Conservation (phyloP, 1,140 invertebrate genomes). For the Drosophila leontia region DNA sequence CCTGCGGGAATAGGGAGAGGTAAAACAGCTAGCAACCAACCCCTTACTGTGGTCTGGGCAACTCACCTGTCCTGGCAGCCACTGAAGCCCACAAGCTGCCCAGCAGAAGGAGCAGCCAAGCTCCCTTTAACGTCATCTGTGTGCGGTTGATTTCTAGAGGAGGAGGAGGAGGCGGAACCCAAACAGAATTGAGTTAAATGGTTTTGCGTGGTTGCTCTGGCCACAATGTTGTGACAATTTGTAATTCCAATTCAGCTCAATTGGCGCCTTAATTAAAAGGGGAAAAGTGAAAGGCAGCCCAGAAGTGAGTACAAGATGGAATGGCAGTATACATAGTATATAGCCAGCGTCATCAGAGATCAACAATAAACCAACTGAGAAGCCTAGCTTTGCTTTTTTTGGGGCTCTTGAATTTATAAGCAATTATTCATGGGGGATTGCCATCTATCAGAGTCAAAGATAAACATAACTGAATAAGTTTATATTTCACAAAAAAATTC, state of each 20-base stretch:
- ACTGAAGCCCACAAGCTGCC: slow-evolving; percentile 72
- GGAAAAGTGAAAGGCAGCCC: slow-evolving; percentile 64
- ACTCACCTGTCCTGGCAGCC: slow-evolving; percentile 67
- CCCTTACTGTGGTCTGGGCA: slow-evolving; percentile 33
- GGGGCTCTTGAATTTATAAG: neutral
- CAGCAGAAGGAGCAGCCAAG: slow-evolving; percentile 46
- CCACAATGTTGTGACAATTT: slow-evolving; percentile 32
- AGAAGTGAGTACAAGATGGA: slow-evolving; percentile 20
- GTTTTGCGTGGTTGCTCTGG: slow-evolving; percentile 44
- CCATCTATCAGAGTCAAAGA: neutral
- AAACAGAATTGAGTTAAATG: slow-evolving; percentile 48
- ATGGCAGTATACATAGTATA: neutral
- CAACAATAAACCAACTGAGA: neutral
- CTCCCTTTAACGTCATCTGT: slow-evolving; percentile 6
- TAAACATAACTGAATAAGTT: neutral
- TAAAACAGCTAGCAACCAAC: slow-evolving; percentile 41
- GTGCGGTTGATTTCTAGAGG: slow-evolving; percentile 11
- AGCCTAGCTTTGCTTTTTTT: neutral
- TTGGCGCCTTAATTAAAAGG: slow-evolving; percentile 57
- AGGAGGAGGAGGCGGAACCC: neutral
- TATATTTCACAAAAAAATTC: no score
- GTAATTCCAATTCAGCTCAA: slow-evolving; percentile 70
- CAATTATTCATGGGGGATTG: neutral
- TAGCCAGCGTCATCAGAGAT: neutral
- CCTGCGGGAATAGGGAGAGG: slow-evolving; percentile 69